Evolutionary conservation across 2,888 invertebrate species (phyloP).

Genomic region (Criorhina ranunculi): DNA sequence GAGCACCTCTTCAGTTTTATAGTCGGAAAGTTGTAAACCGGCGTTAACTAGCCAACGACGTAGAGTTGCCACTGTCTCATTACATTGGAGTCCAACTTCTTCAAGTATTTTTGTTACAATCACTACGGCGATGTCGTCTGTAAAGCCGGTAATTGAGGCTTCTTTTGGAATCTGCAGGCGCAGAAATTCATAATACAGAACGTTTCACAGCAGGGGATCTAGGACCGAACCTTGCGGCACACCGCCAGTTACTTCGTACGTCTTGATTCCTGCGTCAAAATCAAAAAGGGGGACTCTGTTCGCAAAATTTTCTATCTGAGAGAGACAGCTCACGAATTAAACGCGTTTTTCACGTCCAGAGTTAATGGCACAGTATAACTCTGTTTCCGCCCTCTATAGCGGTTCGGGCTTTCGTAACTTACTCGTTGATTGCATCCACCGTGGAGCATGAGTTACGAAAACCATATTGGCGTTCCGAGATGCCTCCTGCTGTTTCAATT

Average conservation of each 20-base stretch:
- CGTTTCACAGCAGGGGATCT: constrained; percentile 14
- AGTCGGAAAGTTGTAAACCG: no score
- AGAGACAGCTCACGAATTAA: not conserved
- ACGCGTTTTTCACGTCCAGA: not conserved
- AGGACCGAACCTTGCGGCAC: constrained; percentile 13
- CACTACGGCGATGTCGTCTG: constrained; percentile 28
- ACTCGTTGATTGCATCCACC: not conserved
- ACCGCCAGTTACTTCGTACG: not conserved
- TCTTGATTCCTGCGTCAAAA: not conserved
- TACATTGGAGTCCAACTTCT: not conserved
- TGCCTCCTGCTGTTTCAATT: not conserved
- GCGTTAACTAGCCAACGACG: no score
- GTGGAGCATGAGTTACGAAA: not conserved
- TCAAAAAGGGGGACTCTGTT: not conserved
- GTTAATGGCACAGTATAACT: constrained; percentile 6
- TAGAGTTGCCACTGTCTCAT: no score
- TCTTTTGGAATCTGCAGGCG: constrained; percentile 3
- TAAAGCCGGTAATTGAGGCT: constrained; percentile 13
- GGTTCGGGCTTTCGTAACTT: not conserved
- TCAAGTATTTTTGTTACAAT: constrained; percentile 9
- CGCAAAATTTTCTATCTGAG: not conserved
- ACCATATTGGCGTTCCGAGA: constrained; percentile 3
- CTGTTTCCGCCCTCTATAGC: not conserved
- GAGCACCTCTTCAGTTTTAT: no score
- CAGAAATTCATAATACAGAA: constrained; percentile 21